Base-by-base conservation (phyloP, 1,140 invertebrate species). In the Drosophila insularis region DNA sequence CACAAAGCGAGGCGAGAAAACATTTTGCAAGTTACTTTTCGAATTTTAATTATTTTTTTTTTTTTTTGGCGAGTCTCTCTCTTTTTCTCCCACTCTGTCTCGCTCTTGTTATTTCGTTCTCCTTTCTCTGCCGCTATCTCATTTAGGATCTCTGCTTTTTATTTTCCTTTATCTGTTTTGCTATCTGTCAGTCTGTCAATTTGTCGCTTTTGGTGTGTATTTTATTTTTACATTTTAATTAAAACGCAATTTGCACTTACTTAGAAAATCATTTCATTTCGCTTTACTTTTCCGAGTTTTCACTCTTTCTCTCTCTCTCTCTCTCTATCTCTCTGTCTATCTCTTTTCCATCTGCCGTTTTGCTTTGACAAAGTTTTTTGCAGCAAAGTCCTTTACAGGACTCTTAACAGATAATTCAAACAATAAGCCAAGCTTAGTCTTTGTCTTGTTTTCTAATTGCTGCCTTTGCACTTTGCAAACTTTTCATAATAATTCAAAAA, bases 181-280 rank as follows among this genome's bases (percentile, higher is more conserved):
- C 43, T 50, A 7, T 46, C 43, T 46, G 43, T 46, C 43, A 19
- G 13, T 53, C 32, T 68, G 35, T 67, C 46, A 23, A 53, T 62
- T 32, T 35, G 19, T 14, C 58, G 66, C 32, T n/a, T 23, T 54
- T 13, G 39, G 55, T 85, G 67, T 81, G 71, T 76, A 75, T 74
- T 87, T 87, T 87, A 82, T 87, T 86, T 86, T 86, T 78, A 89
- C 82, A 86, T 86, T 86, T 86, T 86, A 86, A 87, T 86, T 86
- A 87, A 86, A 86, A 87, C 82, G 72, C 82, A 86, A 87, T 86
- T 86, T 86, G 75, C 82, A 86, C 82, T 86, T 86, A 86, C 82
- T 86, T 86, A 86, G 82, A 79, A 80, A 87, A 86, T 86, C 80
- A 89, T 86, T 74, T 78, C 68, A 68, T 78, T 86, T 81, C 68